These are phyloP conservation scores for Gastrophysa polygoni DNA, from an alignment of 2,888 invertebrate genomes.

Conservation along the genomic window DNA sequence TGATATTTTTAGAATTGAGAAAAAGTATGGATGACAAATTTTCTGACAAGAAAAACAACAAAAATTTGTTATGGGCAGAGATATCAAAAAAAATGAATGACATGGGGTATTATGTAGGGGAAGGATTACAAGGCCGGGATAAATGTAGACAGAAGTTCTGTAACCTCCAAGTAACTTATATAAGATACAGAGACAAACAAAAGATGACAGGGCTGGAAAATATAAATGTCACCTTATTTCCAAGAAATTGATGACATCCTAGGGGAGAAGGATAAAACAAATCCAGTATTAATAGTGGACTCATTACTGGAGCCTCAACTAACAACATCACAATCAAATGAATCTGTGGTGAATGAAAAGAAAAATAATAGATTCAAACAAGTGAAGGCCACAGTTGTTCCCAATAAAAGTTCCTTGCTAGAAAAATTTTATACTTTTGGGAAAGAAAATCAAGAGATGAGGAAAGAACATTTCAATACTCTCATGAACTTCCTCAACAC, in stretches of 20 bases:
- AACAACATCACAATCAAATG: not conserved
- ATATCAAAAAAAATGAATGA: not conserved
- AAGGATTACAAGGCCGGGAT: not conserved
- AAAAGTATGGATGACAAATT: too few relatives aligned
- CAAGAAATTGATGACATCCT: not conserved
- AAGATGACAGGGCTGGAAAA: too few relatives aligned
- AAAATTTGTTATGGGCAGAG: too few relatives aligned
- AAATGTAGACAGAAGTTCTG: not conserved
- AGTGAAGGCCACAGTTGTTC: not conserved
- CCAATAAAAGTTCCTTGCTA: not conserved
- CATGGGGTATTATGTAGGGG: not conserved
- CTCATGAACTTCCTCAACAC: not conserved
- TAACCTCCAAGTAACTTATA: not conserved
- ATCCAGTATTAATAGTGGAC: too few relatives aligned
- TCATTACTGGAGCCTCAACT: too few relatives aligned
- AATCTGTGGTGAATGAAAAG: not conserved
- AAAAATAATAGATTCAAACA: constrained; percentile 1
- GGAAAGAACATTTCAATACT: not conserved
- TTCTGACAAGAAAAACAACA: too few relatives aligned
- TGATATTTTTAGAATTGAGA: too few relatives aligned
- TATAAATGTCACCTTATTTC: not conserved
- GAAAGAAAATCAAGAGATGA: not conserved
- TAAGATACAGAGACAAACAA: too few relatives aligned
- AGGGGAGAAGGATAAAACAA: not conserved
- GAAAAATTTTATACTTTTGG: not conserved